phyloP scores from a whole-genome alignment of 2,888 invertebrate genomes.

The Dastarcus helophoroides region DNA sequence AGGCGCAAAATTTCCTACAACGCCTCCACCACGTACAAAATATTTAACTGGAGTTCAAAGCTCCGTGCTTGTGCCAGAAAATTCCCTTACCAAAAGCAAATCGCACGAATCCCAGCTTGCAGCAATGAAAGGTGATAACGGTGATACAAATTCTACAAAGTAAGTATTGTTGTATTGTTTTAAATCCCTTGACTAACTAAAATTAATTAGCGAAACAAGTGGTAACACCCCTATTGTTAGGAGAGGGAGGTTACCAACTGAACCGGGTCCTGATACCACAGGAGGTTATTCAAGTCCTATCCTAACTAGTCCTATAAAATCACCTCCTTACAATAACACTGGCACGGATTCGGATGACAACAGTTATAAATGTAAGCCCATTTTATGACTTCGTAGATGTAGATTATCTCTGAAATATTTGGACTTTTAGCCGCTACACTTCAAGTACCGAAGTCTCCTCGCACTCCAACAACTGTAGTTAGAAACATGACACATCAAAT shows the following conservation, averaged over 20 bases:
- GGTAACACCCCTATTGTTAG: conserved; percentile 25
- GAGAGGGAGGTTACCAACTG: conserved; percentile 46
- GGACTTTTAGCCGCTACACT: conserved; percentile 39
- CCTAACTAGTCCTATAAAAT: conserved; percentile 47
- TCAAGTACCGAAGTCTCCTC: conserved; percentile 49
- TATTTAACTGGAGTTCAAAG: conserved; percentile 40
- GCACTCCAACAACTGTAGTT: conserved; percentile 39
- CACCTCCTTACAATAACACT: conserved; percentile 42
- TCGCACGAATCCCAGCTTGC: conserved; percentile 86
- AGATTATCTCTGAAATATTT: neutral
- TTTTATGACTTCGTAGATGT: conserved; percentile 2
- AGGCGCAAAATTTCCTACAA: conserved; percentile 67
- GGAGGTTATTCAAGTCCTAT: conserved; percentile 39
- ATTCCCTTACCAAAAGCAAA: conserved; percentile 74
- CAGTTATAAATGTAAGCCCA: conserved; percentile 37
- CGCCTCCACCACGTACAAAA: conserved; percentile 67
- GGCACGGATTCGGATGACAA: conserved; percentile 41
- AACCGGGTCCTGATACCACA: conserved; percentile 44
- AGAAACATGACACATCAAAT: conserved; percentile 80
- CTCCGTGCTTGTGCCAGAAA: conserved; percentile 38
- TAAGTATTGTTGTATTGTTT: conserved; percentile 19
- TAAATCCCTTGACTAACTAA: no score
- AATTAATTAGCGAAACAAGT: no score
- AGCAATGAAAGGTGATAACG: conserved; percentile 49
- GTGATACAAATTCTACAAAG: conserved; percentile 32